Conservation (phyloP, 2,113 vertebrate genomes). For the Girardinichthys multiradiatus region DNA sequence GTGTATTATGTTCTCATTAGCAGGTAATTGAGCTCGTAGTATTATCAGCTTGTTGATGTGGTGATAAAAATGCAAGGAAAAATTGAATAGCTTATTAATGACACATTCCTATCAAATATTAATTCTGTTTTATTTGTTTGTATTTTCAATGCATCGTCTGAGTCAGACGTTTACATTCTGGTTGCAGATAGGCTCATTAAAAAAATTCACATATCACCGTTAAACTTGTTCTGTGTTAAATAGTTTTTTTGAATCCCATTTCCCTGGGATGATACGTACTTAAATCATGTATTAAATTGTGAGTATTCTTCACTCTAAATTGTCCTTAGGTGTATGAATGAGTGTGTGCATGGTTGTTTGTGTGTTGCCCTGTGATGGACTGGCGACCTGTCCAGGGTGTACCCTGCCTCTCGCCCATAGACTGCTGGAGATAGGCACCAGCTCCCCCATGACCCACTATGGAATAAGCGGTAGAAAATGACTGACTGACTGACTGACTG, state of each 20-base stretch:
- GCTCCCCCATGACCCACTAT: no score
- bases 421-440: no score
- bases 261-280: neutral
- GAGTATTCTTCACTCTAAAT: slow-evolving; percentile 26
- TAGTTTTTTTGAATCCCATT: neutral
- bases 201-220: neutral
- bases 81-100: slow-evolving; percentile 34
- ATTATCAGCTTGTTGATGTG: slow-evolving; percentile 48
- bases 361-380: no score
- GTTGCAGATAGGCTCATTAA: neutral
- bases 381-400: no score
- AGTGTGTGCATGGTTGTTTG: no score
- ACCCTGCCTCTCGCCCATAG: no score
- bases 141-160: slow-evolving; percentile 16
- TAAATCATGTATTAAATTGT: neutral
- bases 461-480: no score
- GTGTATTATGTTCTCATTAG: slow-evolving; percentile 29
- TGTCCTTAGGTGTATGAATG: no score
- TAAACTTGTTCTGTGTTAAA: neutral
- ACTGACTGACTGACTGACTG: no score
- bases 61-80: slow-evolving; percentile 32
- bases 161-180: neutral
- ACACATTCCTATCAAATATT: slow-evolving; percentile 32
- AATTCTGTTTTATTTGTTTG: slow-evolving; percentile 6
- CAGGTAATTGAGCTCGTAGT: slow-evolving; percentile 30